Conservation (phyloP, 1,140 invertebrate species). For the Trichoplusia ni region DNA sequence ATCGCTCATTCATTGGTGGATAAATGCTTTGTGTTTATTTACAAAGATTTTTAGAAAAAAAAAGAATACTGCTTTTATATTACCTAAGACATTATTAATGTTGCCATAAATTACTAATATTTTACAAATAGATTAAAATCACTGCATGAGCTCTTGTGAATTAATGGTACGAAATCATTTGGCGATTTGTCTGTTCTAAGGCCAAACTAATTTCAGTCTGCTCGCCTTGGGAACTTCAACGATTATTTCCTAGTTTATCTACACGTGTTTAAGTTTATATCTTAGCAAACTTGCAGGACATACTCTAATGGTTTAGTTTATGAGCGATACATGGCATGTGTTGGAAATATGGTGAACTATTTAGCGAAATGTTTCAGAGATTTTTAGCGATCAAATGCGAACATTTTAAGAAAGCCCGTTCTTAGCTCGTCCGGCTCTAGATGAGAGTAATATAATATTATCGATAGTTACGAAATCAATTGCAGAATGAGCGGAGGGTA, state of each 20-base stretch:
- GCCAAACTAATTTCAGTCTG: slow-evolving; percentile 11
- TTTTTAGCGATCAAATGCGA: too few relatives aligned
- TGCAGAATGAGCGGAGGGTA: slow-evolving; percentile 49
- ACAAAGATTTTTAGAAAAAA: background rate
- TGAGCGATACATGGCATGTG: too few relatives aligned
- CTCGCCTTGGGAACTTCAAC: slow-evolving; percentile 1
- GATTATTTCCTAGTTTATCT: background rate
- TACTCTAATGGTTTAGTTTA: too few relatives aligned
- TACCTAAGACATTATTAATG: too few relatives aligned
- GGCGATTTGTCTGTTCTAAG: background rate
- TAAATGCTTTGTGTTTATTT: background rate
- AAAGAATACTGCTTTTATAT: too few relatives aligned
- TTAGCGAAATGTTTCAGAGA: background rate
- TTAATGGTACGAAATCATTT: slow-evolving; percentile 3
- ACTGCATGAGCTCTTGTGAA: slow-evolving; percentile 1
- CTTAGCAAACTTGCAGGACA: too few relatives aligned
- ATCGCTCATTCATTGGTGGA: background rate
- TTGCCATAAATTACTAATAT: too few relatives aligned
- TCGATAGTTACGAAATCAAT: slow-evolving; percentile 29
- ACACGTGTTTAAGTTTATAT: too few relatives aligned
- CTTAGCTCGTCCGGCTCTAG: background rate
- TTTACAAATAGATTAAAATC: too few relatives aligned
- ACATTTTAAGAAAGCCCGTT: too few relatives aligned
- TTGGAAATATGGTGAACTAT: too few relatives aligned
- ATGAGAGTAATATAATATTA: background rate